Conservation (phyloP, 2,797 vertebrate species). For the Odontamblyopus lacepedii region DNA sequence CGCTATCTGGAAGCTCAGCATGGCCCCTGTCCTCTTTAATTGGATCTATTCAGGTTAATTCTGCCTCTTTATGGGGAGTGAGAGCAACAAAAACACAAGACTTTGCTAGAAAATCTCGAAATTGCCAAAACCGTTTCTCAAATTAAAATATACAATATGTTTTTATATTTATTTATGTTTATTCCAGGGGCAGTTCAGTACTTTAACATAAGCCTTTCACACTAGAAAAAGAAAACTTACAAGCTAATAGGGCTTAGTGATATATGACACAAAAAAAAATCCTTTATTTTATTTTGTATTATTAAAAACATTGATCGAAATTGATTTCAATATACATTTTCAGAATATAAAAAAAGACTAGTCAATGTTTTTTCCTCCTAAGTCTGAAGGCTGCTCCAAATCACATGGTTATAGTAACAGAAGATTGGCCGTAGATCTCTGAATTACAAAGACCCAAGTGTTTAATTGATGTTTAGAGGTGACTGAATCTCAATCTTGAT, state of each 20-base stretch:
- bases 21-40: constrained; percentile 43
- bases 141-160: background rate
- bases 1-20: constrained; percentile 54
- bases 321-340: background rate
- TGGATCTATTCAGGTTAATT: constrained; percentile 45
- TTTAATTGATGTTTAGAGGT: too few species aligned
- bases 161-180: background rate
- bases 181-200: too few species aligned
- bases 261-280: too few species aligned
- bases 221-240: too few species aligned
- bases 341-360: background rate
- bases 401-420: background rate
- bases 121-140: background rate
- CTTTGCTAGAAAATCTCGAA: background rate
- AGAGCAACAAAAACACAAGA: background rate
- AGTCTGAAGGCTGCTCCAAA: background rate
- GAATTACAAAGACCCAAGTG: too few species aligned
- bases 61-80: constrained; percentile 16
- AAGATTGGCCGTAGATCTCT: too few species aligned
- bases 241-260: background rate
- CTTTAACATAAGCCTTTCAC: background rate
- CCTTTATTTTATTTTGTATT: too few species aligned
- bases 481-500: too few species aligned
- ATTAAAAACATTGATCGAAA: too few species aligned
- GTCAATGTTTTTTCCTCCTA: background rate